Percentiles rank a stretch among this genome's conserved stretches.
Evolutionary conservation across 2,113 vertebrate genomes (phyloP).

Genomic region (Thryonomys swinderianus): DNA sequence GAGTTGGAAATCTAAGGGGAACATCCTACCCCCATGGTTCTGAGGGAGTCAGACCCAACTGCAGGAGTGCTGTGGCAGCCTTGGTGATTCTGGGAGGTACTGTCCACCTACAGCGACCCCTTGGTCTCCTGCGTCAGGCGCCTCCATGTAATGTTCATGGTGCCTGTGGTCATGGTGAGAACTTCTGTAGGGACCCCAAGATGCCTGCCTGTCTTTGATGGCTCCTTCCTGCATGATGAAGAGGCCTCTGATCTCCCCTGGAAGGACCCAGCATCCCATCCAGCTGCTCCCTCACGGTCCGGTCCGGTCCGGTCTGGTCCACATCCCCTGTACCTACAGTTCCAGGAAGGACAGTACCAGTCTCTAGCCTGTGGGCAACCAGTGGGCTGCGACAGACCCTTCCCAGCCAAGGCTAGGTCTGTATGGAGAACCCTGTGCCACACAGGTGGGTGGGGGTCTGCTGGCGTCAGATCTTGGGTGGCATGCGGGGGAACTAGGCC

Average conservation of each 20-base stretch:
- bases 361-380: slow-evolving; percentile 70
- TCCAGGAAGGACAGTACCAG: slow-evolving; percentile 2
- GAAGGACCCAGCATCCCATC: not conserved
- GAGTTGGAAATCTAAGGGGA: not conserved
- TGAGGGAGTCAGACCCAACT: not conserved
- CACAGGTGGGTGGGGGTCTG: not conserved
- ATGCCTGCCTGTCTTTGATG: slow-evolving; percentile 61
- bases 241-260: not conserved
- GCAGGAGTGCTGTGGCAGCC: not conserved
- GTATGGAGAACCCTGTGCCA: slow-evolving; percentile 49
- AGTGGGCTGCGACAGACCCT: slow-evolving; percentile 70
- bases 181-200: slow-evolving; percentile 70
- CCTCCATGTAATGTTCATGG: slow-evolving; percentile 76
- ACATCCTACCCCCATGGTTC: not conserved
- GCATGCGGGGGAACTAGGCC: slow-evolving; percentile 69
- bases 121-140: slow-evolving; percentile 80
- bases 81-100: slow-evolving; percentile 72
- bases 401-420: not conserved
- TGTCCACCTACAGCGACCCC: slow-evolving; percentile 82
- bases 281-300: not conserved
- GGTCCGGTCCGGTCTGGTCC: too few species aligned
- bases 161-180: slow-evolving; percentile 82
- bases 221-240: accelerated
- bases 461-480: slow-evolving; percentile 65
- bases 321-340: not conserved